Percentiles rank a stretch among this genome's conserved stretches.
Evolutionary conservation across 1,140 invertebrate species (phyloP).

Genomic region (Apis laboriosa): DNA sequence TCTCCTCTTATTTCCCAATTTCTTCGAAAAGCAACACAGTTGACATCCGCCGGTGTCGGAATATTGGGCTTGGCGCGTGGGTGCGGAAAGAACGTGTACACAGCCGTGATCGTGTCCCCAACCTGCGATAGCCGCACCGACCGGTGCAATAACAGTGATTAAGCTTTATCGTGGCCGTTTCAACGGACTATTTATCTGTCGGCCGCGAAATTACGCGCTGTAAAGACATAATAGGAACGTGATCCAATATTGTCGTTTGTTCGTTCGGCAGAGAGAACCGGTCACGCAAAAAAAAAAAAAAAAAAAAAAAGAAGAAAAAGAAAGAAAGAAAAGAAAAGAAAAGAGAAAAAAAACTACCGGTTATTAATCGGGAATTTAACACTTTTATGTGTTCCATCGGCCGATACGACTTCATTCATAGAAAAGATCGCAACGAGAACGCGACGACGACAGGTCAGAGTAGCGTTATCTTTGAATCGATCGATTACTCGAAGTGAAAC

Average conservation of each 20-base stretch:
- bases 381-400: constrained; percentile 25
- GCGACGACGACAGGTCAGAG: too few relatives aligned
- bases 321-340: background rate
- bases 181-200: constrained; percentile 54
- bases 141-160: constrained; percentile 63
- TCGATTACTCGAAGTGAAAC: too few relatives aligned
- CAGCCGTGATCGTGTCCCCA: background rate
- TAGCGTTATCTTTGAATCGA: too few relatives aligned
- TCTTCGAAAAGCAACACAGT: background rate
- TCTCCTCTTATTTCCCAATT: background rate
- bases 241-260: constrained; percentile 54
- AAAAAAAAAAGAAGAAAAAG: too few relatives aligned
- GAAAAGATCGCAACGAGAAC: background rate
- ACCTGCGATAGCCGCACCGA: constrained; percentile 29
- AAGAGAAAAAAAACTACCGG: background rate
- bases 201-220: constrained; percentile 59
- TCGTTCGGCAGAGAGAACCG: background rate
- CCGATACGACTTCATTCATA: constrained; percentile 38
- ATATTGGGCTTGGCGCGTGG: constrained; percentile 20
- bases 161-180: constrained; percentile 60
- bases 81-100: constrained; percentile 12
- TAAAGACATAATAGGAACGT: constrained; percentile 60
- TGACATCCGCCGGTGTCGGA: background rate
- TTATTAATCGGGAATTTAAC: constrained; percentile 45
- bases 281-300: background rate